These are phyloP conservation scores for Phaethornis superciliosus DNA, from an alignment of 2,113 vertebrate genomes.

Conservation along the genomic window DNA sequence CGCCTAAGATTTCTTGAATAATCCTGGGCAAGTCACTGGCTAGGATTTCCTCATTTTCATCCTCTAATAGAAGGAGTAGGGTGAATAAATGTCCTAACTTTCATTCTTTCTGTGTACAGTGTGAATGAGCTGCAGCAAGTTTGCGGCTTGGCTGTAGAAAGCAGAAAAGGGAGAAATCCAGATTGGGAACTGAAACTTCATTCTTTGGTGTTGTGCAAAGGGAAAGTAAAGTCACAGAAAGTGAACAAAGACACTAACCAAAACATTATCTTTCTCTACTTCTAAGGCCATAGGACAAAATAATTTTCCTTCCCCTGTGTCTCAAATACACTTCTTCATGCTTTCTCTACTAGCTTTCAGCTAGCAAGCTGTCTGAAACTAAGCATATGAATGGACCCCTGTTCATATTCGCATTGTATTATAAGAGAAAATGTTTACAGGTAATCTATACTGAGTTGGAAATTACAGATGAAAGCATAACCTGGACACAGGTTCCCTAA, in stretches of 20 bases:
- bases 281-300: not conserved
- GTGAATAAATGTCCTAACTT: not conserved
- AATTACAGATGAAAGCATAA: not conserved
- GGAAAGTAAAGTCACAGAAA: not conserved
- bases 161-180: not conserved
- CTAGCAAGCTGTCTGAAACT: not conserved
- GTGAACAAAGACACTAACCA: not conserved
- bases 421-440: not conserved
- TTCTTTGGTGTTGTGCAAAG: not conserved
- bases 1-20: not conserved
- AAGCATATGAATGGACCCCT: not conserved
- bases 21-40: not conserved
- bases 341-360: not conserved
- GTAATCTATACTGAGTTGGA: not conserved
- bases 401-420: not conserved
- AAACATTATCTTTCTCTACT: not conserved
- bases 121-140: not conserved
- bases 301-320: not conserved
- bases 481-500: not conserved
- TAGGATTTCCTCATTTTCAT: not conserved
- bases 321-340: not conserved
- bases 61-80: not conserved
- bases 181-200: not conserved
- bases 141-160: not conserved
- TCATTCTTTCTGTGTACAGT: not conserved